Conservation (phyloP, 2,888 invertebrate genomes). For the Pseudococcus longispinus region DNA sequence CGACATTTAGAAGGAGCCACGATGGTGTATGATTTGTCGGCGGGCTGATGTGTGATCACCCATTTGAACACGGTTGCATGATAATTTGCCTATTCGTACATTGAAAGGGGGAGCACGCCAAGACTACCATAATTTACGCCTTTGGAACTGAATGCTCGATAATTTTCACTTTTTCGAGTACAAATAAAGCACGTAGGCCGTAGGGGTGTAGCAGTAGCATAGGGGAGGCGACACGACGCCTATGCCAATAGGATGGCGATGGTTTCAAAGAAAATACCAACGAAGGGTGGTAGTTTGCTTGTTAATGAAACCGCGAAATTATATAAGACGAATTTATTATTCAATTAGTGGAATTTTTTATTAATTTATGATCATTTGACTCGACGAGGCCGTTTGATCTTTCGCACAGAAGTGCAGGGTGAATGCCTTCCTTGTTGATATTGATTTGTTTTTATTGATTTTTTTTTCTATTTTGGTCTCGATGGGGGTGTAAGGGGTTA, state of each 20-base stretch:
- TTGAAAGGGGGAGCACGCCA: neutral
- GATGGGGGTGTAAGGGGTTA: no score
- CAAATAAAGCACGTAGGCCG: slow-evolving; percentile 29
- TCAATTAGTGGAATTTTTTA: neutral
- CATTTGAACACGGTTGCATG: neutral
- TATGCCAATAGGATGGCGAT: neutral
- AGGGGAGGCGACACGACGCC: neutral
- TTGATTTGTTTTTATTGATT: neutral
- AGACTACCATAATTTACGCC: neutral
- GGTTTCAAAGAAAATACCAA: slow-evolving; percentile 6
- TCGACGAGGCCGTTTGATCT: neutral
- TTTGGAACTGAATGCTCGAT: neutral
- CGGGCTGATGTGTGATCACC: slow-evolving; percentile 2
- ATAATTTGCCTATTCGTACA: slow-evolving; percentile 17
- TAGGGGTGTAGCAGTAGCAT: neutral
- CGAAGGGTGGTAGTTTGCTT: neutral
- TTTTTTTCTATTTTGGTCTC: no score
- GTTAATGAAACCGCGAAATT: slow-evolving; percentile 30
- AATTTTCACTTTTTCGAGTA: slow-evolving; percentile 3
- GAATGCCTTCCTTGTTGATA: no score
- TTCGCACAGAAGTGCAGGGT: neutral
- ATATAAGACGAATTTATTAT: slow-evolving; percentile 25
- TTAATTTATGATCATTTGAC: slow-evolving; percentile 18
- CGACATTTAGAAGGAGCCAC: slow-evolving; percentile 4
- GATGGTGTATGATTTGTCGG: neutral